A percentile compares a stretch with the other conserved stretches of the same genome.
These are phyloP conservation scores for Notodonta ziczac DNA, from an alignment of 2,888 invertebrate genomes.

Conservation along the genomic window DNA sequence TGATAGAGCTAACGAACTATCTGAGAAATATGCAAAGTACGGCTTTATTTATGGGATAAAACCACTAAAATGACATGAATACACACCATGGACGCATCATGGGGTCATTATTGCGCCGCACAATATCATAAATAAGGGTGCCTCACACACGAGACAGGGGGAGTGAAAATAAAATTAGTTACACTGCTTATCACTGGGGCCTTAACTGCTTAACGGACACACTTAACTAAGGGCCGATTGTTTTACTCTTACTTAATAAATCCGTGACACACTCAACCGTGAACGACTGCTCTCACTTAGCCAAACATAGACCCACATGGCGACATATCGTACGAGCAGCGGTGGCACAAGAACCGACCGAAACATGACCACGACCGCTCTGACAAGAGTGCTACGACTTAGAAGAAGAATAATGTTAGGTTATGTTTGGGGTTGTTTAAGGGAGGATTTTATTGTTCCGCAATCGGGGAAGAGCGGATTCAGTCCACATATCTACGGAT, in stretches of 20 bases:
- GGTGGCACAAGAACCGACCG: too few species aligned
- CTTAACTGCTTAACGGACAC: conserved; percentile 29
- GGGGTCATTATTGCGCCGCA: conserved; percentile 45
- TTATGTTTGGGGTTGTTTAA: not conserved
- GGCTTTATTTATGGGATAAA: not conserved
- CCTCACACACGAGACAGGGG: conserved; percentile 34
- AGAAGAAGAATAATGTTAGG: conserved; percentile 8
- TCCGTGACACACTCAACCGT: too few species aligned
- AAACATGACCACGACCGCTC: too few species aligned
- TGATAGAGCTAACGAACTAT: too few species aligned
- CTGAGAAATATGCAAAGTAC: too few species aligned
- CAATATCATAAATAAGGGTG: conserved; percentile 45
- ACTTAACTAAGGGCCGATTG: conserved; percentile 26
- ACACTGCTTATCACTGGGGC: conserved; percentile 51
- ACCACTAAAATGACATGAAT: conserved; percentile 9
- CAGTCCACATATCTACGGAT: too few species aligned
- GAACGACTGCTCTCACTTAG: too few species aligned
- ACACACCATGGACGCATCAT: conserved; percentile 22
- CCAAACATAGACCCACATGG: too few species aligned
- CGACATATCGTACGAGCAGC: too few species aligned
- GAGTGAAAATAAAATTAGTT: conserved; percentile 63
- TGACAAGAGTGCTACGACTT: too few species aligned
- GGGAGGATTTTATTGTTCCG: not conserved
- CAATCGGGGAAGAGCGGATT: too few species aligned
- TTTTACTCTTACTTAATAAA: conserved; percentile 31